Evolutionary conservation across 2,113 vertebrate genomes (phyloP).

Genomic region (Balaenoptera acutorostrata): DNA sequence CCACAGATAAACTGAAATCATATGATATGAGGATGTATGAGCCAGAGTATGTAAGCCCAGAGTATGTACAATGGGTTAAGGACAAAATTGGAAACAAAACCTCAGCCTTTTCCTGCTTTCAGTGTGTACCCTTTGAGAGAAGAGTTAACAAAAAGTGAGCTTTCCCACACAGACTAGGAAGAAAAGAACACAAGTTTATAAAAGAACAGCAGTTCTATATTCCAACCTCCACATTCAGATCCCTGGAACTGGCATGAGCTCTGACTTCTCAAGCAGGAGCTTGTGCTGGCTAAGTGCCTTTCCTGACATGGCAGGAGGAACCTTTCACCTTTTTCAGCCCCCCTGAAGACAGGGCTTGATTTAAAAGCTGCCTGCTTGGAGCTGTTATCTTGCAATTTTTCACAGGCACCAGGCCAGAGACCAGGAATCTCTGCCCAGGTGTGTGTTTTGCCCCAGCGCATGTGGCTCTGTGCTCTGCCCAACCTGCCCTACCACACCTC

Average conservation of each 20-base stretch:
- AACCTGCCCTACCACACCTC: background rate
- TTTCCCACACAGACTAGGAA: background rate
- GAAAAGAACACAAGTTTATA: background rate
- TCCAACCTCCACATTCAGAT: background rate
- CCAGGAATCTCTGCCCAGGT: background rate
- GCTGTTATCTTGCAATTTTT: background rate
- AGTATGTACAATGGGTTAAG: background rate
- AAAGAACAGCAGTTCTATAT: background rate
- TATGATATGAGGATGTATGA: background rate
- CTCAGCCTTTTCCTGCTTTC: background rate
- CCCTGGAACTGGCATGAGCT: background rate
- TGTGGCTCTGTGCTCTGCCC: background rate
- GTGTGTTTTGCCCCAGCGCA: background rate
- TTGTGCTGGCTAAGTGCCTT: background rate
- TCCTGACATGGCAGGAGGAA: background rate
- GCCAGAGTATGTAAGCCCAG: background rate
- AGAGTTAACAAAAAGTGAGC: slow-evolving; percentile 7
- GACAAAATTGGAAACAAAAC: slow-evolving; percentile 8
- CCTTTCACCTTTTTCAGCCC: background rate
- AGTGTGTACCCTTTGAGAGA: background rate
- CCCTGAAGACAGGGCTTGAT: background rate
- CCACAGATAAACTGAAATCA: slow-evolving; percentile 19
- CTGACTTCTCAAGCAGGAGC: background rate
- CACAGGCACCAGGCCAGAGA: background rate
- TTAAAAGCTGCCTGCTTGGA: background rate